A percentile compares a stretch with the other conserved stretches of the same genome.
phyloP scores from a whole-genome alignment of 2,888 invertebrate genomes.

The Charanyca ferruginea region DNA sequence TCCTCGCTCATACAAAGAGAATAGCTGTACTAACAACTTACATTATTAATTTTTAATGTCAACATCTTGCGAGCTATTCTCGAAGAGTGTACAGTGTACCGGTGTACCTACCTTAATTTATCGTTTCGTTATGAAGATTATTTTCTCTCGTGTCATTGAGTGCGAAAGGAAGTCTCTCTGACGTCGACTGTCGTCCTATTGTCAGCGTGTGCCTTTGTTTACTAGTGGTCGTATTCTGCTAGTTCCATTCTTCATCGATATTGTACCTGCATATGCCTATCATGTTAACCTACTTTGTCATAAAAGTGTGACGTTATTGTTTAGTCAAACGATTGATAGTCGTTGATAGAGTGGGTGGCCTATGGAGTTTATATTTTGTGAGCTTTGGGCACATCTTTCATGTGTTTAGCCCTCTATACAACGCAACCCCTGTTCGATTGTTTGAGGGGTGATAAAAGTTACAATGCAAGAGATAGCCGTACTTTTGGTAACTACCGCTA shows the following conservation, averaged over 20 bases:
- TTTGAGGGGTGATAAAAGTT: conserved; percentile 10
- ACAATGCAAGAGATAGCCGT: no score
- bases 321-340: conserved; percentile 25
- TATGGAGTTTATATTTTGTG: conserved; percentile 15
- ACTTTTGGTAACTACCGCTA: no score
- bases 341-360: conserved; percentile 9
- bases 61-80: conserved; percentile 5
- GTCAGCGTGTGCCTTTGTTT: conserved; percentile 71
- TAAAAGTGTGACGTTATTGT: conserved; percentile 62
- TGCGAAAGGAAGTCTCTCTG: conserved; percentile 67
- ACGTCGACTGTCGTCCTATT: conserved; percentile 68
- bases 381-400: conserved; percentile 1
- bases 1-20: conserved; percentile 8
- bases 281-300: conserved; percentile 80
- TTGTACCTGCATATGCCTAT: conserved; percentile 68
- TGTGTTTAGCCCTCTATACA: no score
- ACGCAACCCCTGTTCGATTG: no score
- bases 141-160: conserved; percentile 56
- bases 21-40: conserved; percentile 11
- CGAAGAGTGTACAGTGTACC: not conserved
- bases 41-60: conserved; percentile 18
- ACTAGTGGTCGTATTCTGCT: conserved; percentile 50
- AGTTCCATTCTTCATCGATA: conserved; percentile 65
- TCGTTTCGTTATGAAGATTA: conserved; percentile 34
- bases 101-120: conserved; percentile 28